Conservation (phyloP, 30 jellyfish, hydroid and myxozoan genomes). For the Aurelia coerulea region DNA sequence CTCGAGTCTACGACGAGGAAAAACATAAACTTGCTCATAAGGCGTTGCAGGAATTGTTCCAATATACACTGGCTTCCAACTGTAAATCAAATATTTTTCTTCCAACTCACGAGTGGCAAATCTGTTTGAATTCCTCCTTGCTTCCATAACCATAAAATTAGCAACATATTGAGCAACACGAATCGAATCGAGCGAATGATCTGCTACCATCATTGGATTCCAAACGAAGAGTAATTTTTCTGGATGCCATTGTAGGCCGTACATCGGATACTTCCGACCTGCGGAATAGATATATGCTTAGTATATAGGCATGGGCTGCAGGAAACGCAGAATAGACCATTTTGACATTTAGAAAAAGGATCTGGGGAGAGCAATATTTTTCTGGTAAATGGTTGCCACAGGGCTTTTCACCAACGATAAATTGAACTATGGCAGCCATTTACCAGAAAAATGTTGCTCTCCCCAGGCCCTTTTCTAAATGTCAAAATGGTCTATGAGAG, state of each 20-base stretch:
- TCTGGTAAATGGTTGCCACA: no score
- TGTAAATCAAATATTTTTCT: conserved; percentile 48
- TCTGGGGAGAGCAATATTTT: no score
- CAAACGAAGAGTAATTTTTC: conserved; percentile 79
- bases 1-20: no score
- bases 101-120: conserved; percentile 75
- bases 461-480: no score
- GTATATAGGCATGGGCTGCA: not conserved
- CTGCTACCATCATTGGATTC: conserved; percentile 81
- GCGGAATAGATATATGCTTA: not conserved
- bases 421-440: no score
- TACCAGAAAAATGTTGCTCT: no score
- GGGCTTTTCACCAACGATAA: no score
- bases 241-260: conserved; percentile 98
- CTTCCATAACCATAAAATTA: conserved; percentile 77
- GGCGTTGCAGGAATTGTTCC: conserved; percentile 92
- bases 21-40: conserved; percentile 71
- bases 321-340: no score
- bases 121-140: conserved; percentile 73
- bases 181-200: conserved; percentile 74
- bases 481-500: no score
- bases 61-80: conserved; percentile 72
- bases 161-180: conserved; percentile 93
- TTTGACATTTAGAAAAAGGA: no score
- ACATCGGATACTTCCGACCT: conserved; percentile 86